These are phyloP conservation scores for Hyles vespertilio DNA, from an alignment of 1,140 invertebrate genomes.

Conservation along the genomic window DNA sequence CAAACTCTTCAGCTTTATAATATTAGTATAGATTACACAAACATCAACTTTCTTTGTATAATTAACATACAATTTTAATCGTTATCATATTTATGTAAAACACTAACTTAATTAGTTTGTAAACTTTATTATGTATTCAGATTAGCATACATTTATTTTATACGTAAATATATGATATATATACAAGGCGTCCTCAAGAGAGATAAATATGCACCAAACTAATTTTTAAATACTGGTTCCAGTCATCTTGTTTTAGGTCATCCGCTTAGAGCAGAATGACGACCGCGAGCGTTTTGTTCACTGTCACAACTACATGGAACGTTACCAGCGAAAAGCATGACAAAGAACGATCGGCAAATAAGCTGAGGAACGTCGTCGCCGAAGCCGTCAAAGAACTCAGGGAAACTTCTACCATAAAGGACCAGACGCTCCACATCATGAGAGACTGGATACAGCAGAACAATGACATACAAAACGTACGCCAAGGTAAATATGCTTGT, in stretches of 20 bases:
- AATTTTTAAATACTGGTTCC: not conserved
- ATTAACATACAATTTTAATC: too few relatives aligned
- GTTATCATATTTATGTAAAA: too few relatives aligned
- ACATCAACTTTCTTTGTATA: too few relatives aligned
- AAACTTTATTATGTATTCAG: too few relatives aligned
- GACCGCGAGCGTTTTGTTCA: slow-evolving; percentile 56
- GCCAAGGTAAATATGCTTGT: slow-evolving; percentile 69
- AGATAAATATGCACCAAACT: too few relatives aligned
- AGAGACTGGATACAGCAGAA: slow-evolving; percentile 83
- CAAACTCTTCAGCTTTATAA: too few relatives aligned
- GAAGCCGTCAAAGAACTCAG: slow-evolving; percentile 79
- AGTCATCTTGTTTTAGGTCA: slow-evolving; percentile 7
- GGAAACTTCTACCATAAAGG: slow-evolving; percentile 77
- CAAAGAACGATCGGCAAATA: slow-evolving; percentile 29
- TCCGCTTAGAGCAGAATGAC: slow-evolving; percentile 37
- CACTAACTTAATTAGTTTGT: too few relatives aligned
- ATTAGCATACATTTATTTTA: too few relatives aligned
- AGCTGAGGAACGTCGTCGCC: slow-evolving; percentile 29
- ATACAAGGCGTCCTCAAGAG: too few relatives aligned
- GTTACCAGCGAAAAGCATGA: slow-evolving; percentile 45
- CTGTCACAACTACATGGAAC: slow-evolving; percentile 50
- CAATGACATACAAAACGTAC: slow-evolving; percentile 79
- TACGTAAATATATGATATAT: too few relatives aligned
- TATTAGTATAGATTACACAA: too few relatives aligned
- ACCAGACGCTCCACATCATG: slow-evolving; percentile 79